phyloP scores from a whole-genome alignment of 2,113 vertebrate species.

The Hemibagrus wyckioides region DNA sequence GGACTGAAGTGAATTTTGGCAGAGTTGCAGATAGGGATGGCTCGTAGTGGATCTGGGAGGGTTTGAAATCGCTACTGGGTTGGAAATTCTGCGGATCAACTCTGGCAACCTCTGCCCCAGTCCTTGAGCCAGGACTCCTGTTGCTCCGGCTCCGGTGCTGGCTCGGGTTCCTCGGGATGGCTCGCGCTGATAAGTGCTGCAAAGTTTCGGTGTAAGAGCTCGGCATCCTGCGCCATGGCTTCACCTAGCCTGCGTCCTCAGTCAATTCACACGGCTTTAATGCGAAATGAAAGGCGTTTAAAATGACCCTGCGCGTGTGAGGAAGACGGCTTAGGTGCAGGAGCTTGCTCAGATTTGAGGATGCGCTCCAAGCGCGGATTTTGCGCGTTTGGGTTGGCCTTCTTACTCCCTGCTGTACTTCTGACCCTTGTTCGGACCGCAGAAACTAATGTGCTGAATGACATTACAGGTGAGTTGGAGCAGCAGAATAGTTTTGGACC shows the following conservation, averaged over 20 bases:
- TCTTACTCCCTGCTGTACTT: conserved; percentile 59
- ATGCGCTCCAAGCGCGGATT: conserved; percentile 61
- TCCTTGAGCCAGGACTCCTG: background rate
- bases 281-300: conserved; percentile 42
- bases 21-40: conserved; percentile 2
- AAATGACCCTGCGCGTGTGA: conserved; percentile 51
- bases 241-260: background rate
- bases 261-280: background rate
- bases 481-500: background rate
- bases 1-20: background rate
- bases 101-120: conserved; percentile 26
- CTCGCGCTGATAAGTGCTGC: background rate
- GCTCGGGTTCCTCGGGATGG: background rate
- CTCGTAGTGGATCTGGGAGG: background rate
- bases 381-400: conserved; percentile 54
- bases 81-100: background rate
- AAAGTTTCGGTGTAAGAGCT: background rate
- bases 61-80: background rate
- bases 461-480: conserved; percentile 65
- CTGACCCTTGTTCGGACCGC: conserved; percentile 58
- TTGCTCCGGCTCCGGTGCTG: background rate
- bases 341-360: conserved; percentile 57
- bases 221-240: conserved; percentile 8
- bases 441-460: conserved; percentile 51
- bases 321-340: conserved; percentile 43